These are phyloP conservation scores for Malurus leucopterus DNA, from an alignment of 2,797 vertebrate species.

Conservation along the genomic window DNA sequence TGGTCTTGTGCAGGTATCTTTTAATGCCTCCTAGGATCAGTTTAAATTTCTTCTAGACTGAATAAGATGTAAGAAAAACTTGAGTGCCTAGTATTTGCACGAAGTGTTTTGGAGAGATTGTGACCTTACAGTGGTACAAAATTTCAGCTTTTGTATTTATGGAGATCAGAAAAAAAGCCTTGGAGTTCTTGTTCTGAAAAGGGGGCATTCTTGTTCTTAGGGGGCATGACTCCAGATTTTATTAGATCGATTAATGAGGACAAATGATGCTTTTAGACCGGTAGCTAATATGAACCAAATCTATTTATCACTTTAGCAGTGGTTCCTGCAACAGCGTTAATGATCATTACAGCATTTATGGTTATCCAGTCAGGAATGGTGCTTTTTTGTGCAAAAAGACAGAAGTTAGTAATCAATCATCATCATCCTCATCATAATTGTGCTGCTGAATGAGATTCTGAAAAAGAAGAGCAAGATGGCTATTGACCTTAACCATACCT, in stretches of 20 bases:
- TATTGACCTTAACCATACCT: slow-evolving; percentile 53
- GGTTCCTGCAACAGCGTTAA: slow-evolving; percentile 44
- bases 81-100: background rate
- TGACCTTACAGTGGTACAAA: background rate
- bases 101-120: background rate
- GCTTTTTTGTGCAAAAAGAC: slow-evolving; percentile 43
- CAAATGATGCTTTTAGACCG: slow-evolving; percentile 54
- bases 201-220: background rate
- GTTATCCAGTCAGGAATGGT: slow-evolving; percentile 31
- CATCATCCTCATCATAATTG: slow-evolving; percentile 41
- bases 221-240: slow-evolving; percentile 22
- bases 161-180: background rate
- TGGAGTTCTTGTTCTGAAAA: background rate
- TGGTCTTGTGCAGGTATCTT: background rate
- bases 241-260: slow-evolving; percentile 50
- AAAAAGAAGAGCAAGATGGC: slow-evolving; percentile 35
- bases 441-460: slow-evolving; percentile 51
- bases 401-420: slow-evolving; percentile 51
- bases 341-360: slow-evolving; percentile 47
- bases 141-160: background rate
- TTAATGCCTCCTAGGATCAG: background rate
- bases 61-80: background rate
- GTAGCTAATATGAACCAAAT: slow-evolving; percentile 58
- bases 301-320: slow-evolving; percentile 61
- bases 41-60: background rate